Conservation (phyloP, 2,797 vertebrate genomes). For the Pachyuromys duprasi region DNA sequence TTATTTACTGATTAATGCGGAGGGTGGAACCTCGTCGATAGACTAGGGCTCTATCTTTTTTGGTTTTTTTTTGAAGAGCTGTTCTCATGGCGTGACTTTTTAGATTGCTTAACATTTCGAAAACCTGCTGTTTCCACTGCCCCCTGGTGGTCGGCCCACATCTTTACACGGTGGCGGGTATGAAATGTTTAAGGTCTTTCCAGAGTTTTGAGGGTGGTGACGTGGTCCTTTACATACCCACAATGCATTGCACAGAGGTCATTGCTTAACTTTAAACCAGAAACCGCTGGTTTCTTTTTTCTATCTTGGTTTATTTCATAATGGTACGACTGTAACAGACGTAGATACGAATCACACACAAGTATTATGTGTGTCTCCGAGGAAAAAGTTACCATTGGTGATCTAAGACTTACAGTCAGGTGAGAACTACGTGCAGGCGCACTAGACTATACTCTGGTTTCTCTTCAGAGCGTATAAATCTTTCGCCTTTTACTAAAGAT, state of each 20-base stretch:
- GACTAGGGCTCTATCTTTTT: not conserved
- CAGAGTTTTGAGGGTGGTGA: fast-evolving
- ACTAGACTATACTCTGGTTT: not conserved
- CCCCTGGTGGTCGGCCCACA: not conserved
- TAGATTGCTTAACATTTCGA: no score
- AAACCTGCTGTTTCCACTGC: not conserved
- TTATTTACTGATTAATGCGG: not conserved
- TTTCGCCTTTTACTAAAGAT: not conserved
- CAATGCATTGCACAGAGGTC: not conserved
- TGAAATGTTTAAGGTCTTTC: not conserved
- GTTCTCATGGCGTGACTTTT: no score
- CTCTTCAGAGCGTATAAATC: not conserved
- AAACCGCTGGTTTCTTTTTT: not conserved
- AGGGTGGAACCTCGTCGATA: not conserved
- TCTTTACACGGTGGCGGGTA: not conserved
- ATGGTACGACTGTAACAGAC: not conserved
- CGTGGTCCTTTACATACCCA: not conserved
- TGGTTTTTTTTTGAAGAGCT: not conserved
- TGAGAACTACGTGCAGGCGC: not conserved
- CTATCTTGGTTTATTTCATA: not conserved
- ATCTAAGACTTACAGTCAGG: not conserved
- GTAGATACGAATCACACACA: no score
- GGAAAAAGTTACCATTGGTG: not conserved
- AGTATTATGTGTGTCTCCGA: not conserved
- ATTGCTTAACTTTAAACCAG: not conserved